Evolutionary conservation across 1,140 invertebrate species (phyloP), one percentile per base, ranked within the genome.

Genomic region (Cotesia glomerata): DNA sequence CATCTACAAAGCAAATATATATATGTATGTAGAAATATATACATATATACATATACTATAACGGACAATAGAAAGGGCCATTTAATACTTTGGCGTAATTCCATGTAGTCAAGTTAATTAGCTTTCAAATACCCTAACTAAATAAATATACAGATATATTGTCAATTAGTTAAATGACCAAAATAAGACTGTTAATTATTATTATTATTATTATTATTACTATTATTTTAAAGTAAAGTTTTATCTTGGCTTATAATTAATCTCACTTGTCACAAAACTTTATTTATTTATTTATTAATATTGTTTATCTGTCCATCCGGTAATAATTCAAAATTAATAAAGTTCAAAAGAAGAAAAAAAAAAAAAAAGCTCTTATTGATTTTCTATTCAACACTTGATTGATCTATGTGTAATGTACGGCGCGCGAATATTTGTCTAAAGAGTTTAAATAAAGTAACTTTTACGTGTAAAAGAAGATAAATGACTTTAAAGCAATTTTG

Each of bases 401-500:
- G 11, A 45, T 45, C 39, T 45, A 45, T 61, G 26, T 5, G 34
- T 61, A 61, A 49, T 14, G 4, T 35, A 54, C 16, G 35, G 18
- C 4, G 39, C 34, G 35, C 32, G 45, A 63, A 49, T n/a, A 35
- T 63, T 32, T 11, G 14, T 51, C 36, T 34, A 14, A 66, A 64
- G 13, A 49, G 9, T 49, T 45, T 62, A 13, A 39, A 58, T 11
- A 34, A 65, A 54, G 49, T 26, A 26, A 26, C 26, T 26, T 26
- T 26, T 26, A 26, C 18, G 45, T 11, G 39, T 39, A 11, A 49
- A 65, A 65, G 62, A 58, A 36, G 16, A 72, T 35, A 65, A 18
- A 13, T 18, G 65, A 18, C 32, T 45, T 36, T n/a, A 39, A 72
- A 72, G 35, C 49, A 72, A 72, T 72, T 72, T 72, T 66, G 54